phyloP scores from a whole-genome alignment of 2,113 vertebrate species.

The Sus scrofa region DNA sequence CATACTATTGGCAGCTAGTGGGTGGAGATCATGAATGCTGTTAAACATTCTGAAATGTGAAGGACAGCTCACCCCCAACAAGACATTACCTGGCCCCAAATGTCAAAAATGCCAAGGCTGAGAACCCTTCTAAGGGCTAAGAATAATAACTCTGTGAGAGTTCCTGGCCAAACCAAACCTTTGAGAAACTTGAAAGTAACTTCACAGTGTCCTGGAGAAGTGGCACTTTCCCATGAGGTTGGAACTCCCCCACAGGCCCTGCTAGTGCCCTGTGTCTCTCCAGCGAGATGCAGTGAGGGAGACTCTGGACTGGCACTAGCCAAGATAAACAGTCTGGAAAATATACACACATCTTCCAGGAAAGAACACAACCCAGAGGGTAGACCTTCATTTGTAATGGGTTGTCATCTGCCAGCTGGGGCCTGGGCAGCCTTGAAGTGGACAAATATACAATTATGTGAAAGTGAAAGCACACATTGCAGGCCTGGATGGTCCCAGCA shows the following conservation, averaged over 20 bases:
- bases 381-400: constrained; percentile 1
- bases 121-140: neutral
- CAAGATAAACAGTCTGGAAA: neutral
- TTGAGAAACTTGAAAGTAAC: fast-evolving
- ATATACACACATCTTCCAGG: neutral
- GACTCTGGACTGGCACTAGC: neutral
- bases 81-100: neutral
- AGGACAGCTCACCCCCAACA: neutral
- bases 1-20: neutral
- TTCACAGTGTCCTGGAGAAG: neutral
- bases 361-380: neutral
- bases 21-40: no score
- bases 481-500: constrained; percentile 57
- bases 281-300: neutral
- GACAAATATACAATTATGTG: constrained; percentile 71
- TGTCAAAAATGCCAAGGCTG: neutral
- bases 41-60: no score
- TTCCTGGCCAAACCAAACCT: neutral
- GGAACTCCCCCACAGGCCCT: neutral
- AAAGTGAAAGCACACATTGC: constrained; percentile 54
- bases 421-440: constrained; percentile 69
- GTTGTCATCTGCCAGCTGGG: neutral
- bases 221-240: fast-evolving
- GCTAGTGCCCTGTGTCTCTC: neutral
- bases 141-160: neutral